Evolutionary conservation across 1,140 invertebrate genomes (phyloP).

Genomic region (Orussus abietinus): DNA sequence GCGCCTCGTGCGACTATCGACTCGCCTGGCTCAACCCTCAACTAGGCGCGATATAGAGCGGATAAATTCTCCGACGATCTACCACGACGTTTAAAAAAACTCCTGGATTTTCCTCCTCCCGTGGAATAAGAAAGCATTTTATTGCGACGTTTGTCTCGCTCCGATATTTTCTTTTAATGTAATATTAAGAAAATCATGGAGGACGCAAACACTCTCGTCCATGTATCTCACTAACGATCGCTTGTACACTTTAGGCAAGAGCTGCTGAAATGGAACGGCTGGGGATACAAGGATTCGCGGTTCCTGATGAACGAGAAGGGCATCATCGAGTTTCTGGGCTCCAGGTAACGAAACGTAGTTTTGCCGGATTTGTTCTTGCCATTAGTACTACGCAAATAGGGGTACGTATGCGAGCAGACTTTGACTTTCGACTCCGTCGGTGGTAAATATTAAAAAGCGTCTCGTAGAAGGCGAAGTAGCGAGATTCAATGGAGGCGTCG

Average conservation of each 20-base stretch:
- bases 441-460: no score
- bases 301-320: conserved; percentile 64
- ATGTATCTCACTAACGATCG: conserved; percentile 4
- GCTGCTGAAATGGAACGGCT: conserved; percentile 95
- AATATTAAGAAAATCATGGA: background rate
- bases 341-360: conserved; percentile 63
- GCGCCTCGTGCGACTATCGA: no score
- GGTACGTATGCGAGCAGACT: no score
- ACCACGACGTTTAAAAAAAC: background rate
- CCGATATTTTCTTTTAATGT: background rate
- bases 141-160: conserved; percentile 3
- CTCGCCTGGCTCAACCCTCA: conserved; percentile 9
- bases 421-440: no score
- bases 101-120: background rate
- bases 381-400: no score
- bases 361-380: no score
- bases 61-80: conserved; percentile 2
- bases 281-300: conserved; percentile 93
- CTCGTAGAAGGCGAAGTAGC: no score
- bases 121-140: background rate
- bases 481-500: no score
- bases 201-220: conserved; percentile 1
- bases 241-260: conserved; percentile 64
- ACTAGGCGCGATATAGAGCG: no score
- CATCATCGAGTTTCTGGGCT: conserved; percentile 70